phyloP scores from a whole-genome alignment of 2,888 invertebrate species.

The Drosophila buzzatii region DNA sequence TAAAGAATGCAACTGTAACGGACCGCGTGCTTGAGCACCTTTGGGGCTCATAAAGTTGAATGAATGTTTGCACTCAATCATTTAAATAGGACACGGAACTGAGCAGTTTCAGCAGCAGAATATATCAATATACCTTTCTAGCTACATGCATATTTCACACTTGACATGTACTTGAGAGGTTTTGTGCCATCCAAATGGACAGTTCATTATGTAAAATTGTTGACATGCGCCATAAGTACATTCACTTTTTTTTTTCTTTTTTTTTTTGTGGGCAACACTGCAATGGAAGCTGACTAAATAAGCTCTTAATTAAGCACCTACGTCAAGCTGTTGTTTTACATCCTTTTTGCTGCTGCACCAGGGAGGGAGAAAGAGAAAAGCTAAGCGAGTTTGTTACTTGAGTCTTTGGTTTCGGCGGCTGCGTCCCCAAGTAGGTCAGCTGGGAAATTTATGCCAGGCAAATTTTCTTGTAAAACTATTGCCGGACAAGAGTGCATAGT shows the following conservation, averaged over 20 bases:
- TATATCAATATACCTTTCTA: constrained; percentile 54
- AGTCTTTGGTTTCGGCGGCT: constrained; percentile 66
- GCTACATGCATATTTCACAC: constrained; percentile 45
- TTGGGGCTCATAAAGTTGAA: constrained; percentile 20
- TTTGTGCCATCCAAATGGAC: constrained; percentile 45
- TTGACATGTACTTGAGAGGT: constrained; percentile 44
- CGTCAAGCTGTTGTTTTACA: constrained; percentile 55
- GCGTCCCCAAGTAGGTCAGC: constrained; percentile 65
- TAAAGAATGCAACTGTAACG: constrained; percentile 10
- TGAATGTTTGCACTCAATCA: constrained; percentile 40
- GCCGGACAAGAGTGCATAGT: constrained; percentile 45
- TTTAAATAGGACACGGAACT: constrained; percentile 48
- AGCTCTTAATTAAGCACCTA: constrained; percentile 77
- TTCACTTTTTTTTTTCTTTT: constrained; percentile 66
- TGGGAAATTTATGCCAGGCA: constrained; percentile 42
- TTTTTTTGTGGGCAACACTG: constrained; percentile 29
- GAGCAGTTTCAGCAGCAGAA: constrained; percentile 14
- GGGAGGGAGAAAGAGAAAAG: constrained; percentile 30
- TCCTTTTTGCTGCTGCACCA: constrained; percentile 37
- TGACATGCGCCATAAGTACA: constrained; percentile 54
- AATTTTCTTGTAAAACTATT: constrained; percentile 64
- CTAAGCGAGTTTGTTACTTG: constrained; percentile 60
- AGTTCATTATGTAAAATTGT: constrained; percentile 51
- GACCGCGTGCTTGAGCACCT: constrained; percentile 13
- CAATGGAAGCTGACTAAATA: constrained; percentile 57